A percentile compares a stretch with the other conserved stretches of the same genome.
Evolutionary conservation across 1,140 invertebrate species (phyloP).

Genomic region (Homalodisca vitripennis): DNA sequence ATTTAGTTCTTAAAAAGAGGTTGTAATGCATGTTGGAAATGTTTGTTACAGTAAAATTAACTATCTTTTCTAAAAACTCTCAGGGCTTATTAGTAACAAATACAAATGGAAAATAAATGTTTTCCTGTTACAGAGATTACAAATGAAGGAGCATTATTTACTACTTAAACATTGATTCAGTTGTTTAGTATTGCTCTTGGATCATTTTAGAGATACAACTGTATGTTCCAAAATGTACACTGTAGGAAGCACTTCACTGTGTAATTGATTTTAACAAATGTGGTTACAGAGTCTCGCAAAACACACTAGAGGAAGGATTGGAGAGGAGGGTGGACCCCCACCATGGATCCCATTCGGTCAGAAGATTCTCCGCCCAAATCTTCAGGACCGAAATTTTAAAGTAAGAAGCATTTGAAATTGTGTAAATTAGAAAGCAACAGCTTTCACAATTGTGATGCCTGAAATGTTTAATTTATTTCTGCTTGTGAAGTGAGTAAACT

Average conservation of each 20-base stretch:
- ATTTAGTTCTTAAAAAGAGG: too few relatives aligned
- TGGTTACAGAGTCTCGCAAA: constrained; percentile 64
- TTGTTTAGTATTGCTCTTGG: background rate
- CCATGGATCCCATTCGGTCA: constrained; percentile 91
- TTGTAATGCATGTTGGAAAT: too few relatives aligned
- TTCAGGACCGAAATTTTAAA: constrained; percentile 68
- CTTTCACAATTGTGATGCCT: too few relatives aligned
- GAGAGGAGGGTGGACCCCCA: constrained; percentile 74
- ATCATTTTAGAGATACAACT: background rate
- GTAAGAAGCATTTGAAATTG: constrained; percentile 45
- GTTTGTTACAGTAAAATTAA: too few relatives aligned
- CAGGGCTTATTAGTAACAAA: too few relatives aligned
- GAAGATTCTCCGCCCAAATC: constrained; percentile 60
- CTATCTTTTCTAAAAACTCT: too few relatives aligned
- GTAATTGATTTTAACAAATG: background rate
- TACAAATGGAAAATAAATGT: too few relatives aligned
- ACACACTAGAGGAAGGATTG: constrained; percentile 58
- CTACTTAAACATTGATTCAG: background rate
- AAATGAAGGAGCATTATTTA: too few relatives aligned
- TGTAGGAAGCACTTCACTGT: background rate
- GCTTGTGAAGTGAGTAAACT: too few relatives aligned
- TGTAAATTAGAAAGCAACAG: too few relatives aligned
- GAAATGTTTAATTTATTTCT: too few relatives aligned
- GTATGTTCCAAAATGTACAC: background rate
- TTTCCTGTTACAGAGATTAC: too few relatives aligned